Percentiles rank a stretch among this genome's conserved stretches.
phyloP scores from a whole-genome alignment of 2,113 vertebrate species.

The Dunckerocampus dactyliophorus region DNA sequence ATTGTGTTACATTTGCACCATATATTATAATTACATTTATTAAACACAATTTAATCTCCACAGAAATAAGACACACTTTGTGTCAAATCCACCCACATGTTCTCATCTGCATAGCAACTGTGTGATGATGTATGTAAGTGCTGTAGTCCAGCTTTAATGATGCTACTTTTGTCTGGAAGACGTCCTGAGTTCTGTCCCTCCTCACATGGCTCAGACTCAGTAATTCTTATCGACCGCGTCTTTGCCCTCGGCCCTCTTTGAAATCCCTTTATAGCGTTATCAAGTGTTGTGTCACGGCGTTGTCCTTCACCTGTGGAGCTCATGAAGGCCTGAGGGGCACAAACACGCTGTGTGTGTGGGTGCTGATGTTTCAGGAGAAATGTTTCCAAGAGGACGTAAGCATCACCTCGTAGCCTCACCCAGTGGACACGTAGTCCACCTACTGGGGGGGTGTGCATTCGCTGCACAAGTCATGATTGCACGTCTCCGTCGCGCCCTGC shows the following conservation, averaged over 20 bases:
- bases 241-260: conserved; percentile 56
- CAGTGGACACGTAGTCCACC: conserved; percentile 30
- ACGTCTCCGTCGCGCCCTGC: conserved; percentile 53
- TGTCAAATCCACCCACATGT: conserved; percentile 41
- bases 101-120: neutral
- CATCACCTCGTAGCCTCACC: too few relatives aligned
- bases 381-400: neutral
- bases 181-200: conserved; percentile 41
- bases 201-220: conserved; percentile 37
- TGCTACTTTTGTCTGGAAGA: conserved; percentile 52
- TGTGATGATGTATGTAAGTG: neutral
- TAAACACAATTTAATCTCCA: too few relatives aligned
- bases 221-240: conserved; percentile 60
- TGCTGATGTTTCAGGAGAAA: neutral
- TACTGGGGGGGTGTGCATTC: conserved; percentile 37
- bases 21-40: too few relatives aligned
- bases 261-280: conserved; percentile 68
- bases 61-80: conserved; percentile 14
- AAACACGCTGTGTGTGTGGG: conserved; percentile 1
- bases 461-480: conserved; percentile 60
- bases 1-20: too few relatives aligned
- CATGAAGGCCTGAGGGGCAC: conserved; percentile 36
- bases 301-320: conserved; percentile 66
- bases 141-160: conserved; percentile 59
- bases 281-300: conserved; percentile 56